A percentile compares a stretch with the other conserved stretches of the same genome.
These are phyloP conservation scores for Pardalotus punctatus DNA, from an alignment of 2,113 vertebrate species.

Conservation along the genomic window DNA sequence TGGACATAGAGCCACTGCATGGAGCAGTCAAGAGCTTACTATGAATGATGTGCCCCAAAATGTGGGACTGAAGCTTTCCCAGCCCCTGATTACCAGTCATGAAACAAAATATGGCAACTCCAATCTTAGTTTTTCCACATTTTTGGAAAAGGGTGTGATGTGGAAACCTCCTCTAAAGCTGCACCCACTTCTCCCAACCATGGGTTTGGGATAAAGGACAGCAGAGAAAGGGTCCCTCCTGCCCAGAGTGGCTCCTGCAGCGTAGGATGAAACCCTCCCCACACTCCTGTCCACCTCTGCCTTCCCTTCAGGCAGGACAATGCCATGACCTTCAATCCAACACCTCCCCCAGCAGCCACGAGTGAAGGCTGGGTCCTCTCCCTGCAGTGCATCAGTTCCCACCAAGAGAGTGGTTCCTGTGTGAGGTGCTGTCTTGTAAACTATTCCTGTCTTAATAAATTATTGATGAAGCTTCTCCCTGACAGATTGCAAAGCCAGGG, in stretches of 20 bases:
- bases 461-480: slow-evolving; percentile 26
- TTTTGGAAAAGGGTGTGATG: background rate
- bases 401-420: accelerated
- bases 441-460: slow-evolving; percentile 20
- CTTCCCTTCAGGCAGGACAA: background rate
- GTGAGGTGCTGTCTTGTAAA: background rate
- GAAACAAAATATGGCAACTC: background rate
- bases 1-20: accelerated
- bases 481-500: background rate
- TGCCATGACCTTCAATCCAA: background rate
- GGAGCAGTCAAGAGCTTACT: background rate
- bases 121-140: background rate
- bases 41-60: background rate
- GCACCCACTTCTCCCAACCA: background rate
- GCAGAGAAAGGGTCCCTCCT: background rate
- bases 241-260: background rate
- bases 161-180: background rate
- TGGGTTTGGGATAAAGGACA: background rate
- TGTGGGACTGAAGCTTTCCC: background rate
- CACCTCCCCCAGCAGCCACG: background rate
- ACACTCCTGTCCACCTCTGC: background rate
- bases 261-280: accelerated
- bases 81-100: accelerated
- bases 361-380: background rate
- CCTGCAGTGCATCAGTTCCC: background rate